phyloP scores from a whole-genome alignment of 2,113 vertebrate species.

The Tragelaphus strepsiceros region DNA sequence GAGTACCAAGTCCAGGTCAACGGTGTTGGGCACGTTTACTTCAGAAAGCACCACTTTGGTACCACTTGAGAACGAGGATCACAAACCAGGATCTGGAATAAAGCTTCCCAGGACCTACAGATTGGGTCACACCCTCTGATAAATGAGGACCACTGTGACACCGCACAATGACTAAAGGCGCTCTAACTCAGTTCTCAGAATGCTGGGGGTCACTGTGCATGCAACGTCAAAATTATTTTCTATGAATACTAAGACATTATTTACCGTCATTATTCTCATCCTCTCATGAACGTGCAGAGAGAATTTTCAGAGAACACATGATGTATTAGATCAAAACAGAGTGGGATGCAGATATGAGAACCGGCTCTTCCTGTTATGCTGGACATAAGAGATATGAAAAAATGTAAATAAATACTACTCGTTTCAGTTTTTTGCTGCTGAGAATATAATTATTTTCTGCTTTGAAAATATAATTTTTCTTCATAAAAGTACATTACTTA shows the following conservation, averaged over 20 bases:
- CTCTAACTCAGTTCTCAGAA: neutral
- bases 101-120: neutral
- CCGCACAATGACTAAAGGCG: neutral
- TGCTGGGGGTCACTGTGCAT: neutral
- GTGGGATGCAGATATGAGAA: neutral
- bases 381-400: neutral
- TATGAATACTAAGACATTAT: neutral
- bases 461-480: neutral
- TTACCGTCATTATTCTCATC: neutral
- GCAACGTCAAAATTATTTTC: neutral
- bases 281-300: neutral
- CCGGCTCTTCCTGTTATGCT: neutral
- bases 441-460: neutral
- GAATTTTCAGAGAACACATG: neutral
- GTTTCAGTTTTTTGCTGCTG: neutral
- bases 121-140: neutral
- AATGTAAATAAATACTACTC: neutral
- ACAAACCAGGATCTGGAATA: neutral
- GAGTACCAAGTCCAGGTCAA: neutral
- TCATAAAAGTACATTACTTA: neutral
- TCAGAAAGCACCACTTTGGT: neutral
- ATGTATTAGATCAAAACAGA: neutral
- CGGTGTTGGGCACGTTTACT: neutral
- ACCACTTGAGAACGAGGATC: neutral
- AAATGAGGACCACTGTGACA: neutral